phyloP scores from a whole-genome alignment of 2,113 vertebrate species.

The Struthio camelus region DNA sequence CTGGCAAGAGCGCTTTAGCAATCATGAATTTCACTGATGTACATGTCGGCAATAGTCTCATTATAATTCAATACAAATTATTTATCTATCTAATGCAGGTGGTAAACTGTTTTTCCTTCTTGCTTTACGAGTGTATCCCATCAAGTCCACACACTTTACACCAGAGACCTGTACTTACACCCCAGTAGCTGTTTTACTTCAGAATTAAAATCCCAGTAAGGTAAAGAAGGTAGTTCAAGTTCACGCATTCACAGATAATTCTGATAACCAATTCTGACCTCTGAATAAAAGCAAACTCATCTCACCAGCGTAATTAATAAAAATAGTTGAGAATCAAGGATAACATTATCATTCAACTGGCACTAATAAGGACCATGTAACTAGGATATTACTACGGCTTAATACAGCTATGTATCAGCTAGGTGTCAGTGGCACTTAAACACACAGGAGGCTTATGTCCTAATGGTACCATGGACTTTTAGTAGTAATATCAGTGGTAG shows the following conservation, averaged over 20 bases:
- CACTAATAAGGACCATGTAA: constrained; percentile 36
- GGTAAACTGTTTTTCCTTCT: background rate
- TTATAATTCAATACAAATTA: background rate
- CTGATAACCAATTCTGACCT: background rate
- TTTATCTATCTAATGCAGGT: background rate
- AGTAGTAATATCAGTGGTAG: background rate
- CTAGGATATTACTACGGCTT: background rate
- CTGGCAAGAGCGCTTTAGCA: background rate
- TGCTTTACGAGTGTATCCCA: background rate
- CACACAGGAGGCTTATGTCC: background rate
- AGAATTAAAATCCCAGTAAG: background rate
- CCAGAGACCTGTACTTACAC: background rate
- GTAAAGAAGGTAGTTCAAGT: background rate
- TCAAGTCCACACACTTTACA: background rate
- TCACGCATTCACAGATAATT: background rate
- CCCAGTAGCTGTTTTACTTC: background rate
- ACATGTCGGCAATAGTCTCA: background rate
- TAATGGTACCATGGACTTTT: constrained; percentile 14
- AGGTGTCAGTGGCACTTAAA: background rate
- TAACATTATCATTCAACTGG: background rate
- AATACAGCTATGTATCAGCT: background rate
- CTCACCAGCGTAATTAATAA: constrained; percentile 17
- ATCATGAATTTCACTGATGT: background rate
- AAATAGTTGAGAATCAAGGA: background rate
- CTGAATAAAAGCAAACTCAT: background rate